Evolutionary conservation across 2,888 invertebrate genomes (phyloP).

Genomic region (Rhagonycha fulva): DNA sequence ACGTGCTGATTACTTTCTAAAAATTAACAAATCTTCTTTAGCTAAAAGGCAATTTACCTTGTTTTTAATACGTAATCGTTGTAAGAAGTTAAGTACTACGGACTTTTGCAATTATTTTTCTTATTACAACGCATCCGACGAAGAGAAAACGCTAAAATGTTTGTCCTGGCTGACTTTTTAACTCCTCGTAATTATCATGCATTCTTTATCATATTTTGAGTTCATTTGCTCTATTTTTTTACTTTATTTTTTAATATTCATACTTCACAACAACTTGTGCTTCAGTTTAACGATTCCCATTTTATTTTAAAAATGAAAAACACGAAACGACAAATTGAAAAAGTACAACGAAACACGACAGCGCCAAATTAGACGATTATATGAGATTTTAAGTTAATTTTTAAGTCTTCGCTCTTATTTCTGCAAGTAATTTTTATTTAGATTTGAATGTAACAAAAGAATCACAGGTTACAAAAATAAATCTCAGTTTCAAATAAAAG

Average conservation of each 20-base stretch:
- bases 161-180: constrained; percentile 18
- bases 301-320: background rate
- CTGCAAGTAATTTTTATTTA: background rate
- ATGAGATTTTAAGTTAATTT: background rate
- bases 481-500: constrained; percentile 9
- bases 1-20: constrained; percentile 31
- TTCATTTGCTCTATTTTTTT: constrained; percentile 38
- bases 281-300: background rate
- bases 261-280: constrained; percentile 5
- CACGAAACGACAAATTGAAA: background rate
- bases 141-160: constrained; percentile 22
- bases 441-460: background rate
- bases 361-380: background rate
- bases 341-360: background rate
- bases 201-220: constrained; percentile 51
- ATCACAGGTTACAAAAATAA: background rate
- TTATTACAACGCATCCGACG: constrained; percentile 16
- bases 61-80: constrained; percentile 49
- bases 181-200: constrained; percentile 48
- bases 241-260: constrained; percentile 8
- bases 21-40: constrained; percentile 39
- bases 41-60: constrained; percentile 45
- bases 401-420: background rate
- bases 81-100: constrained; percentile 39
- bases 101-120: constrained; percentile 37